These are phyloP conservation scores for Thoracochromis brauschi DNA, from an alignment of 2,113 vertebrate species.

Conservation along the genomic window DNA sequence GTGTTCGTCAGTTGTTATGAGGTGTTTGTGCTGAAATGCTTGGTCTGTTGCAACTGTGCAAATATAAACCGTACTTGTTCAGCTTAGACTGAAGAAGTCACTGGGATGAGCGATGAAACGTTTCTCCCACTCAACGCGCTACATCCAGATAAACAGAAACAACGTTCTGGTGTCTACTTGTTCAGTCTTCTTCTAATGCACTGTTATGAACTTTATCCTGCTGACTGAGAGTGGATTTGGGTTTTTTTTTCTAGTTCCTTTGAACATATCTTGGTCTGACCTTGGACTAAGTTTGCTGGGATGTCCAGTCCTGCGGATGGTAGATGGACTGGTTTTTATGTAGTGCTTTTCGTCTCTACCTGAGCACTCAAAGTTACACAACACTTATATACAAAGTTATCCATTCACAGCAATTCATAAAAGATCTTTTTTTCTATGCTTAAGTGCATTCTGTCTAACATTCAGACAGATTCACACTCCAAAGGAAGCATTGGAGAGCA, in stretches of 20 bases:
- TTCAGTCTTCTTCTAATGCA: not conserved
- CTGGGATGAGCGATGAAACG: not conserved
- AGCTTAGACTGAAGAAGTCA: not conserved
- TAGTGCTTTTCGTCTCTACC: not conserved
- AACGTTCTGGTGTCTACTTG: not conserved
- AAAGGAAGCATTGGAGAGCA: not conserved
- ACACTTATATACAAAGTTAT: not conserved
- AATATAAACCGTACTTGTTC: not conserved
- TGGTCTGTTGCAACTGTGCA: not conserved
- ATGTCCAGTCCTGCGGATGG: not conserved
- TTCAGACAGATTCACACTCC: not conserved
- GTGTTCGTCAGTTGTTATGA: not conserved
- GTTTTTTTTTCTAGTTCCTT: accelerated
- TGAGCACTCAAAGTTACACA: not conserved
- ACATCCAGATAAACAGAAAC: not conserved
- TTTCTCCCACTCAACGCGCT: accelerated
- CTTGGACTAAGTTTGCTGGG: not conserved
- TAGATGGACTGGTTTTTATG: not conserved
- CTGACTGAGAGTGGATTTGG: accelerated
- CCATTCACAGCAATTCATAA: not conserved
- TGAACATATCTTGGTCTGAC: not conserved
- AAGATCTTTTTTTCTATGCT: not conserved
- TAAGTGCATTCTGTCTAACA: not conserved
- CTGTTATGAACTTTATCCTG: not conserved
- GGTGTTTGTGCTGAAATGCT: not conserved